A percentile compares a stretch with the other conserved stretches of the same genome.
Conservation (phyloP, 1,140 invertebrate species). For the Atta colombica region DNA sequence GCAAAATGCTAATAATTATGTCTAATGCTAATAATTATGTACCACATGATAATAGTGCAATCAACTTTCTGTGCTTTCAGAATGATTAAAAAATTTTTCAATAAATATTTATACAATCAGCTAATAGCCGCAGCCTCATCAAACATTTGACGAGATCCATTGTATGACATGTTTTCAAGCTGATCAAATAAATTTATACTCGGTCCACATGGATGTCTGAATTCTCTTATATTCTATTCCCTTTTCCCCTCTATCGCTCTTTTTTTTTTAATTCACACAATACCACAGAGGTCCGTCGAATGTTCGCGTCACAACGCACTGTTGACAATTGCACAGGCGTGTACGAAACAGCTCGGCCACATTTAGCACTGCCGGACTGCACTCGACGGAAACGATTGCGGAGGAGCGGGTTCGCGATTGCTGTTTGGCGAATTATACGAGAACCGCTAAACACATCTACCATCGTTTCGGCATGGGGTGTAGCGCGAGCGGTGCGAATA, state of each 20-base stretch:
- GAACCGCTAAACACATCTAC: constrained; percentile 32
- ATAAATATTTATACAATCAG: constrained; percentile 38
- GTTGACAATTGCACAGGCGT: background rate
- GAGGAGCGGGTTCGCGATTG: constrained; percentile 27
- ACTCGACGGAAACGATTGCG: constrained; percentile 17
- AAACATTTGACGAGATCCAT: constrained; percentile 25
- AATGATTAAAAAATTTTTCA: constrained; percentile 22
- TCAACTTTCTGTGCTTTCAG: constrained; percentile 29
- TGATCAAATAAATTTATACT: constrained; percentile 47
- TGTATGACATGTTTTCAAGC: constrained; percentile 38
- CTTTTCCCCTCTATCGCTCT: background rate
- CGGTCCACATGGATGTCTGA: background rate
- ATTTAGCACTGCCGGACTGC: constrained; percentile 52
- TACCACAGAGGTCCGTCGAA: constrained; percentile 14
- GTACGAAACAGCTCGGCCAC: constrained; percentile 12
- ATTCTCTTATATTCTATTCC: constrained; percentile 35
- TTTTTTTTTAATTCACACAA: constrained; percentile 23
- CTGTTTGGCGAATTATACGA: constrained; percentile 51
- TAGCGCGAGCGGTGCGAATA: constrained; percentile 46
- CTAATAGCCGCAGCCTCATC: constrained; percentile 9
- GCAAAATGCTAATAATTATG: background rate
- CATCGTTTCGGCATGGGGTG: background rate
- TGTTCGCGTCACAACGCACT: constrained; percentile 15
- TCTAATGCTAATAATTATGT: background rate
- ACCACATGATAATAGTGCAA: constrained; percentile 6